Conservation (phyloP, 2,888 invertebrate species). For the Melikaiella ostensackeni region DNA sequence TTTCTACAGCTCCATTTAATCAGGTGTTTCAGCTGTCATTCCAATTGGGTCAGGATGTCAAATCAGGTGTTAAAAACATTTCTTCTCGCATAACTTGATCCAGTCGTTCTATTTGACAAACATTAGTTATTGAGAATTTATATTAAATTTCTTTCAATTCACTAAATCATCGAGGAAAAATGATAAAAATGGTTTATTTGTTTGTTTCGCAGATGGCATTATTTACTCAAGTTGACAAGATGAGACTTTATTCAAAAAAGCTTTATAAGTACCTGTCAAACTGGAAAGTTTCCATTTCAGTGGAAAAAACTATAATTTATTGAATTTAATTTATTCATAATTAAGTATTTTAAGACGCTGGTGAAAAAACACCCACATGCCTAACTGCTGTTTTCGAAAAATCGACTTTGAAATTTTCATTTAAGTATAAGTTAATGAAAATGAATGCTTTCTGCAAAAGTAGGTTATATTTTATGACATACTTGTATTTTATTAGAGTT, state of each 20-base stretch:
- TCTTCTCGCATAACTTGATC: neutral
- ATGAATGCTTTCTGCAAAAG: too few species aligned
- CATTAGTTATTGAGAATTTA: neutral
- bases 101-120: conserved; percentile 14
- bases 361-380: too few species aligned
- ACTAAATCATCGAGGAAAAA: neutral
- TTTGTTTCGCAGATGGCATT: neutral
- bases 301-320: neutral
- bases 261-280: too few species aligned
- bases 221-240: conserved; percentile 17
- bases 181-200: conserved; percentile 2
- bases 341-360: neutral
- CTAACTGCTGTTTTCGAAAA: too few species aligned
- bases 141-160: neutral
- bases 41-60: conserved; percentile 28
- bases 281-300: neutral
- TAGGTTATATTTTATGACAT: too few species aligned
- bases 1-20: conserved; percentile 13
- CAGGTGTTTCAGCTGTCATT: conserved; percentile 24
- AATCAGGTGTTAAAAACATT: conserved; percentile 21
- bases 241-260: conserved; percentile 16
- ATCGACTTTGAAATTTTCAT: too few species aligned
- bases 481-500: too few species aligned
- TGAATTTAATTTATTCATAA: neutral
- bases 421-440: too few species aligned